Base-by-base conservation (phyloP, 1,140 invertebrate genomes). In the Ditylenchus dipsaci region DNA sequence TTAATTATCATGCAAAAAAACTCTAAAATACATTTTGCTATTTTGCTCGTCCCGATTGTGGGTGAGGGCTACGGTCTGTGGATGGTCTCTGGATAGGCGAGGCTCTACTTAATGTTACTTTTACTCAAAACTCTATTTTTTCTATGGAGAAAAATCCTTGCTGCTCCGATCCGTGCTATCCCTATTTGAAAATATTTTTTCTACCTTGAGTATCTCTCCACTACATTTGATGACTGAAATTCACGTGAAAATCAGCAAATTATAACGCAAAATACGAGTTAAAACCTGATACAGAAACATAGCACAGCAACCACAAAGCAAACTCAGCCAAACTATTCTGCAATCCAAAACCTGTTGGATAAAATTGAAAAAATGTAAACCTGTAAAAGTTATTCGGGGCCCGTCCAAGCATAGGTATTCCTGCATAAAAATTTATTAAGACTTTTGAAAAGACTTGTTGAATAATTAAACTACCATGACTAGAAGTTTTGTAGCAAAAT, bases 381-480 rank as follows among this genome's bases (percentile, higher is more conserved):
- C 59, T 43, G n/a, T 61, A 61, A 61, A 62, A 26, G 23, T 63
- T 62, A 17, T 53, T 53, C 15, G 49, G 49, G 3, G 49, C 49
- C 3, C 49, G 49, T 8, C 49, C 49, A 26, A 53, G 49, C 49
- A 19, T 21, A 7, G 49, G 49, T 7, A 53, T 53, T 7, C 49
- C 49, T 53, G 23, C 23, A 53, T 21, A 21, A 26, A 53, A 21
- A 19, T 53, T 3, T 17, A 26, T 7, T 21, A 7, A 53, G 23
- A 53, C n/a, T 17, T 53, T 53, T 7, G 49, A 38, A 11, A 38
- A 38, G n/a, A 5, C 15, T 53, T 21, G 8, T 15, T 21, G 49
- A 1, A 53, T 7, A 17, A 53, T 3, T 3, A 26, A 53, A 3
- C 3, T 53, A 17, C 49, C 49, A 53, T 53, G 49, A 53, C 49